phyloP scores from a whole-genome alignment of 2,888 invertebrate species.

The Lomographa bimaculata region DNA sequence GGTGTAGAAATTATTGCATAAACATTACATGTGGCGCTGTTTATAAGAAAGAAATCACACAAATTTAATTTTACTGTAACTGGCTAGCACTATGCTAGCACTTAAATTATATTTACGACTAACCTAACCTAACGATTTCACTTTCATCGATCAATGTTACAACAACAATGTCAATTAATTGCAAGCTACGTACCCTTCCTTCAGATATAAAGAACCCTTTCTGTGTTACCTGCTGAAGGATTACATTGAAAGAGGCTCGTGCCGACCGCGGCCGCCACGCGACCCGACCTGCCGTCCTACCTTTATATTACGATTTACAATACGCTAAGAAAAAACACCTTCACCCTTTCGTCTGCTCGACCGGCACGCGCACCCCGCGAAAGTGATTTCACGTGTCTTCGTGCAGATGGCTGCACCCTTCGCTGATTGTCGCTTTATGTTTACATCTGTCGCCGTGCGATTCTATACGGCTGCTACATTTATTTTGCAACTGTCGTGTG shows the following conservation, averaged over 20 bases:
- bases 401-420: slow-evolving; percentile 12
- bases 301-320: slow-evolving; percentile 4
- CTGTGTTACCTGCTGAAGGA: slow-evolving; percentile 12
- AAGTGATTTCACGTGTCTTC: slow-evolving; percentile 16
- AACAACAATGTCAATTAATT: slow-evolving; percentile 4
- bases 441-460: slow-evolving; percentile 19
- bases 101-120: too few species aligned
- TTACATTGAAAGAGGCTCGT: too few species aligned
- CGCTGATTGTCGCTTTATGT: slow-evolving; percentile 9
- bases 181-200: slow-evolving; percentile 5
- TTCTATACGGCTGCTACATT: neutral
- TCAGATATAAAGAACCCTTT: slow-evolving; percentile 7
- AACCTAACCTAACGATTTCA: too few species aligned
- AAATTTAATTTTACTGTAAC: too few species aligned
- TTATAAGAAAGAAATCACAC: too few species aligned
- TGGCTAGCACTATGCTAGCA: too few species aligned
- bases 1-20: too few species aligned
- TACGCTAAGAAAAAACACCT: slow-evolving; percentile 11
- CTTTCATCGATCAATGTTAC: slow-evolving; percentile 7
- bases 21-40: too few species aligned
- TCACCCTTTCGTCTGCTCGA: slow-evolving; percentile 21
- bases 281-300: slow-evolving; percentile 11
- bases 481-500: slow-evolving; percentile 10
- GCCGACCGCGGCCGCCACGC: slow-evolving; percentile 18
- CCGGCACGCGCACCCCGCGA: slow-evolving; percentile 8